A percentile compares a stretch with the other conserved stretches of the same genome.
phyloP scores from a whole-genome alignment of 2,888 invertebrate genomes.

The Harmothoe impar region DNA sequence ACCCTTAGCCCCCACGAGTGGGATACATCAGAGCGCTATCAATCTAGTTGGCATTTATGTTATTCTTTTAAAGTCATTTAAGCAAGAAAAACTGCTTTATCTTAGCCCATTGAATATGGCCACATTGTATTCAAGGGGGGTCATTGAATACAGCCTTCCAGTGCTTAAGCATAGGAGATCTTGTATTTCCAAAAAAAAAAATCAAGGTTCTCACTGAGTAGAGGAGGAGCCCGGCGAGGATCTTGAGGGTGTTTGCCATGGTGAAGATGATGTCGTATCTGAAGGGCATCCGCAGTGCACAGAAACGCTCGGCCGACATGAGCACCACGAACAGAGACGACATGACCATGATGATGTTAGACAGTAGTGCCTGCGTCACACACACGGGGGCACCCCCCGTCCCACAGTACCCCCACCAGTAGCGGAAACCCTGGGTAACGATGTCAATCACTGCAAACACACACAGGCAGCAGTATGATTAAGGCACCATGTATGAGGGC shows the following conservation, averaged over 20 bases:
- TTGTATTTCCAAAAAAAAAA: too few relatives aligned
- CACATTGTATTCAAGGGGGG: too few relatives aligned
- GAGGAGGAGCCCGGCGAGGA: background rate
- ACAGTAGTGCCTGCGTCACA: conserved; percentile 30
- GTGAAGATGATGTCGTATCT: conserved; percentile 40
- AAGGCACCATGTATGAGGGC: too few relatives aligned
- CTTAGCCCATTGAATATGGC: too few relatives aligned
- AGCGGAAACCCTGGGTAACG: conserved; percentile 54
- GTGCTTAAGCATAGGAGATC: too few relatives aligned
- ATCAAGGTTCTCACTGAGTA: conserved; percentile 51
- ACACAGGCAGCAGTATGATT: too few relatives aligned
- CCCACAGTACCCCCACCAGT: conserved; percentile 57
- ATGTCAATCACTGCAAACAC: conserved; percentile 31
- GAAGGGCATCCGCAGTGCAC: conserved; percentile 54
- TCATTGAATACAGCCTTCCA: too few relatives aligned
- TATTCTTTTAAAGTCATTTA: too few relatives aligned
- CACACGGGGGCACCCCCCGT: conserved; percentile 30
- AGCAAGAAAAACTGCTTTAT: too few relatives aligned
- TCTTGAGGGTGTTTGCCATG: conserved; percentile 13
- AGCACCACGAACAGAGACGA: conserved; percentile 48
- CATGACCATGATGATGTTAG: conserved; percentile 31
- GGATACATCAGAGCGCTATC: too few relatives aligned
- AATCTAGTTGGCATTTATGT: too few relatives aligned
- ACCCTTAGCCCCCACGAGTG: too few relatives aligned
- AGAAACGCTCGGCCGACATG: conserved; percentile 56